Evolutionary conservation across 1,140 invertebrate species (phyloP).

Genomic region (Aphis gossypii): DNA sequence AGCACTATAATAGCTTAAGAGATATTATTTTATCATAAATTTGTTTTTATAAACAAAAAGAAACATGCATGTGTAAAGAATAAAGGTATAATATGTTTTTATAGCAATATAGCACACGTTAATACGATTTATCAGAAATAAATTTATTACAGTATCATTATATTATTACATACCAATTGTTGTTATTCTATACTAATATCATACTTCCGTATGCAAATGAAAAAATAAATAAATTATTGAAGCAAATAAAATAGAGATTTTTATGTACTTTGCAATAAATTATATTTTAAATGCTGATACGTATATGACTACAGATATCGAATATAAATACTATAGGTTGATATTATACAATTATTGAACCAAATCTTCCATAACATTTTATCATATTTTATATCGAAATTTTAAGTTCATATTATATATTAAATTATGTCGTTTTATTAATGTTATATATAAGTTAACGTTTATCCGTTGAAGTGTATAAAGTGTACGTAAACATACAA

Average conservation of each 20-base stretch:
- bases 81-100: background rate
- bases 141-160: background rate
- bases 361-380: background rate
- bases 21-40: background rate
- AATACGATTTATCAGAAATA: background rate
- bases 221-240: background rate
- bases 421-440: background rate
- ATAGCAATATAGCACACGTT: background rate
- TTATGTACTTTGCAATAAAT: background rate
- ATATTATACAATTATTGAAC: background rate
- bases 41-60: background rate
- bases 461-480: background rate
- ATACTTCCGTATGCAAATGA: background rate
- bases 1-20: background rate
- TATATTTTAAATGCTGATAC: background rate
- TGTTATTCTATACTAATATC: background rate
- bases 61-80: background rate
- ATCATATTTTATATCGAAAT: background rate
- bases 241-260: background rate
- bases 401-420: background rate
- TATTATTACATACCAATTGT: background rate
- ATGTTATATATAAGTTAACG: background rate
- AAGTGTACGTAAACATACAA: background rate
- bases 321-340: background rate
- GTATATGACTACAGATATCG: background rate